phyloP scores from a whole-genome alignment of 2,113 vertebrate genomes.

The Haplochromis burtoni region DNA sequence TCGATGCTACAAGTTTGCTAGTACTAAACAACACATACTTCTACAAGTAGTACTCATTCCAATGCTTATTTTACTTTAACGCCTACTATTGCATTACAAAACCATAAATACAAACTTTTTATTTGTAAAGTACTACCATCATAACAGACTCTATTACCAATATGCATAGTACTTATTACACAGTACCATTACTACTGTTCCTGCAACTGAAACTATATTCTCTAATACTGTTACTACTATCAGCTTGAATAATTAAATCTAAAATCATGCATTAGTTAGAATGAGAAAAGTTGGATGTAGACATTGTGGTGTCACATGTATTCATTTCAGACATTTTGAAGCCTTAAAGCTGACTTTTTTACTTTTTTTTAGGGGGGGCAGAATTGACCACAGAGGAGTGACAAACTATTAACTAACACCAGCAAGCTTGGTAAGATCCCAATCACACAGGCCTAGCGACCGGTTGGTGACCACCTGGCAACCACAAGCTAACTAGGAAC shows the following conservation, averaged over 20 bases:
- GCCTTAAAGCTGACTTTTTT: not conserved
- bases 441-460: not conserved
- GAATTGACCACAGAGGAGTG: not conserved
- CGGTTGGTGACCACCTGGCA: not conserved
- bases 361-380: accelerated
- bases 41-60: not conserved
- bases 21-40: not conserved
- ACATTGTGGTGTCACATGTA: not conserved
- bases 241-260: not conserved
- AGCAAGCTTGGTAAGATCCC: not conserved
- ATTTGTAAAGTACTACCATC: not conserved
- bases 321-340: not conserved
- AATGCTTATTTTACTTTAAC: not conserved
- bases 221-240: not conserved
- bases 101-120: not conserved
- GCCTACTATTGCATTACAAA: not conserved
- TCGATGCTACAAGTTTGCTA: not conserved
- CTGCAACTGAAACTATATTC: not conserved
- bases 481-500: not conserved
- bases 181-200: not conserved
- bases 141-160: not conserved
- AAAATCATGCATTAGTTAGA: not conserved
- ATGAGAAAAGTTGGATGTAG: not conserved
- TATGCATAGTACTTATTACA: not conserved
- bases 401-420: not conserved